Base-by-base conservation (phyloP, 30 jellyfish, hydroid and myxozoan genomes). In the Haliclystus octoradiatus region DNA sequence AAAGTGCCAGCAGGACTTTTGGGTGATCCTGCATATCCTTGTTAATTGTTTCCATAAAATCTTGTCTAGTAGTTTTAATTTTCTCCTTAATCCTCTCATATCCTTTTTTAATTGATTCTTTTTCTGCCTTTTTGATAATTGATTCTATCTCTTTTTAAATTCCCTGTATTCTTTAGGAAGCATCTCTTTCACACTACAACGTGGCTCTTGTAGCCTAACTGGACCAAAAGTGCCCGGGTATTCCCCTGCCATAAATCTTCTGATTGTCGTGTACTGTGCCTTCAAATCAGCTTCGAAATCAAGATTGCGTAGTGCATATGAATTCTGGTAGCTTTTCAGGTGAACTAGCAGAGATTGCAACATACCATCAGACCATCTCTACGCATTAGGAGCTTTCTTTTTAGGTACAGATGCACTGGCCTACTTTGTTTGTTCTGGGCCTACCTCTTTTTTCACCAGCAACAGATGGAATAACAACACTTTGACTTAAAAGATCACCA, bases 21-120 rank as follows among this genome's bases (percentile, higher is more conserved):
- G 22, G 95, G 83, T 14, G 83, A 77, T 69, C 95, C 90, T 28
- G 95, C 93, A 7, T 76, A 84, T 49, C 93, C 33, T 84, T 50
- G 31, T 84, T 80, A 33, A 80, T 78, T 50, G 91, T 81, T 77
- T 34, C 24, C 29, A 76, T 50, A 33, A 64, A 73, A 19, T 79
- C 30, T 65, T 82, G 91, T 47, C 95, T 32, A 26, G 75, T 69
- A 24, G 65, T 78, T 73, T 73, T 80, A n/a, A 80, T 62, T 80
- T 80, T 75, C 71, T 74, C 95, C 40, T 65, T 86, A 50, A 83
- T 69, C 60, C 95, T 51, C 51, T 79, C 63, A 33, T 74, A 51
- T 19, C 92, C 90, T 62, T 74, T 40, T 19, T 40, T 40, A 19
- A 40, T 40, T 40, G 9, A 9, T 5, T 9, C 57, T 40, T 40